phyloP scores from a whole-genome alignment of 2,113 vertebrate species.

The Mesembrinibis cayennensis region DNA sequence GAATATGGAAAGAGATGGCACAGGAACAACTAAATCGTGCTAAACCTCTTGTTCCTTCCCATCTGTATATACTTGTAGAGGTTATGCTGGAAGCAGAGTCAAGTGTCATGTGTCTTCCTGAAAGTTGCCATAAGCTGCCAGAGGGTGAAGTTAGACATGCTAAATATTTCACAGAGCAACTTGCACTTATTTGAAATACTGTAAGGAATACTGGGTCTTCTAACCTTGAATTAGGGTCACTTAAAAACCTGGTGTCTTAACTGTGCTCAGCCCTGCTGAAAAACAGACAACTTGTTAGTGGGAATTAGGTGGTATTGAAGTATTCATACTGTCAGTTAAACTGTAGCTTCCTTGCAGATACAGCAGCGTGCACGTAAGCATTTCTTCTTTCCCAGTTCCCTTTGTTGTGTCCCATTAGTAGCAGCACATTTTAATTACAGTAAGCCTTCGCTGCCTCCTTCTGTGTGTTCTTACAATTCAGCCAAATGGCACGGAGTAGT shows the following conservation, averaged over 20 bases:
- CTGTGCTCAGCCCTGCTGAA: not conserved
- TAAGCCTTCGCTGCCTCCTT: not conserved
- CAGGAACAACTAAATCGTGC: not conserved
- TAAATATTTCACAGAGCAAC: not conserved
- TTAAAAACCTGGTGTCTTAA: not conserved
- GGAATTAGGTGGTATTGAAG: not conserved
- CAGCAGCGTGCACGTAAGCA: not conserved
- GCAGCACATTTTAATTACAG: slow-evolving; percentile 16
- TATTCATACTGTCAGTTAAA: fast-evolving
- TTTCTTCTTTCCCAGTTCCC: not conserved
- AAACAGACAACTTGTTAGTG: not conserved
- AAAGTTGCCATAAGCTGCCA: not conserved
- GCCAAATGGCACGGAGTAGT: not conserved
- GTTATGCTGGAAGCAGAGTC: not conserved
- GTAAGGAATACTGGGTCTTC: not conserved
- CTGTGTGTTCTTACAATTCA: slow-evolving; percentile 22
- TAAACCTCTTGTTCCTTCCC: not conserved
- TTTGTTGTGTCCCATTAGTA: slow-evolving; percentile 23
- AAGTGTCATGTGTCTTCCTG: not conserved
- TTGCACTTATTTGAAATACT: not conserved
- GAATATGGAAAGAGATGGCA: not conserved
- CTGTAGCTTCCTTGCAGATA: not conserved
- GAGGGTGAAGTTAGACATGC: not conserved
- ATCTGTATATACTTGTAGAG: not conserved
- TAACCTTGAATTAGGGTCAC: not conserved